A percentile compares a stretch with the other conserved stretches of the same genome.
These are phyloP conservation scores for Cydia splendana DNA, from an alignment of 1,140 invertebrate genomes.

Conservation along the genomic window DNA sequence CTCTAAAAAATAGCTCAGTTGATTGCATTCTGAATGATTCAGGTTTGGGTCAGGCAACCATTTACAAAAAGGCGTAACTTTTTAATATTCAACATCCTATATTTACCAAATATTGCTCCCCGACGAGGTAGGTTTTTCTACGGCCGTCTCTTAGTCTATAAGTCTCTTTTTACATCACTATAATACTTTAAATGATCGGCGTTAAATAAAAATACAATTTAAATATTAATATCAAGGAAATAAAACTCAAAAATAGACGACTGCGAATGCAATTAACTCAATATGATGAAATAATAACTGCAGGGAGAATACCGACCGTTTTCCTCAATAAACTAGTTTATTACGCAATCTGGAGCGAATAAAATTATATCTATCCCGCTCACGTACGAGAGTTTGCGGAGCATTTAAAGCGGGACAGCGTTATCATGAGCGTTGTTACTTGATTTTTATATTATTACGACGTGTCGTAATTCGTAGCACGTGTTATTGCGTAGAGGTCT, in stretches of 20 bases:
- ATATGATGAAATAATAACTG: constrained; percentile 16
- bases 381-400: not conserved
- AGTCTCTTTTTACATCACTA: no score
- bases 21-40: no score
- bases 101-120: no score
- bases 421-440: not conserved
- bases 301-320: not conserved
- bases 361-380: not conserved
- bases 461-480: not conserved
- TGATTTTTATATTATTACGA: not conserved
- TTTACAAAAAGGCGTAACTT: no score
- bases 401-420: not conserved
- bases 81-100: no score
- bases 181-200: not conserved
- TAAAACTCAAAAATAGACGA: not conserved
- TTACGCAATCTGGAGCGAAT: constrained; percentile 15
- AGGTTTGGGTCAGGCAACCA: no score
- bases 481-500: not conserved
- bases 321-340: constrained; percentile 24
- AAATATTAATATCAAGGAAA: not conserved
- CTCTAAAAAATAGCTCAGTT: no score
- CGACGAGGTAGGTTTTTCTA: no score
- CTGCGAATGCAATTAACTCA: not conserved
- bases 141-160: no score
- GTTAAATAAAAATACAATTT: not conserved